Evolutionary conservation across 2,888 invertebrate genomes (phyloP), one percentile per base, ranked within the genome.

Genomic region (Acrobasis consociella): DNA sequence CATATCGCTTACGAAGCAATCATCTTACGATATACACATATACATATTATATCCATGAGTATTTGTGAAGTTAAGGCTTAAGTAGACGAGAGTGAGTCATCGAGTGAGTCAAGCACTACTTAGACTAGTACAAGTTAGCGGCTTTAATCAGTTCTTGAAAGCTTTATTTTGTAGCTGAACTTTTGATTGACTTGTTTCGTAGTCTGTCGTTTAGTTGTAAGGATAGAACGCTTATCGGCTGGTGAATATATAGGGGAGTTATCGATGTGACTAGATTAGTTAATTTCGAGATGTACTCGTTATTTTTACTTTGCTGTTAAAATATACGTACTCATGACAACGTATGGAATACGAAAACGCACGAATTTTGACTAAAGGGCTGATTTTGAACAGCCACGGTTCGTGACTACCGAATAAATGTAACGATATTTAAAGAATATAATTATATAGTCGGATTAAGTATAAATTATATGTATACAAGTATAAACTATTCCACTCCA

Each of bases 1-100:
- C 65, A 67, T 69, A 69, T 69, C 65, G 76, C 76, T 75, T 74
- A 63, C 65, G 61, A 73, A 76, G 73, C 67, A 67, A 51, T 62
- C 60, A 39, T 60, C 31, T 46, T n/a, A 46, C 46, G 22, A 52
- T n/a, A n/a, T 37, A 22, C 15, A 42, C 10, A 9, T 16, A 22
- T 10, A 51, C 5, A 39, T 22, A 22, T 5, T 5, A 53, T 56
- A 56, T 56, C 42, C 42, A 7, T 42, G 22, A 22, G 22, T 56
- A 56, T 22, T 3, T 16, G 17, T 17, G 39, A 56, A 22, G 17
- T 56, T 17, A 56, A 42, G 16, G 42, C 56, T 62, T 62, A 7
- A 49, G 39, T 56, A 56, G 56, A 42, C 22, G 17, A 42, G 17
- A 42, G 42, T 42, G 17, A 42, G 39, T 10, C 16, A 37, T 10